phyloP scores from a whole-genome alignment of 2,888 invertebrate genomes.

The Anticlea derivata region DNA sequence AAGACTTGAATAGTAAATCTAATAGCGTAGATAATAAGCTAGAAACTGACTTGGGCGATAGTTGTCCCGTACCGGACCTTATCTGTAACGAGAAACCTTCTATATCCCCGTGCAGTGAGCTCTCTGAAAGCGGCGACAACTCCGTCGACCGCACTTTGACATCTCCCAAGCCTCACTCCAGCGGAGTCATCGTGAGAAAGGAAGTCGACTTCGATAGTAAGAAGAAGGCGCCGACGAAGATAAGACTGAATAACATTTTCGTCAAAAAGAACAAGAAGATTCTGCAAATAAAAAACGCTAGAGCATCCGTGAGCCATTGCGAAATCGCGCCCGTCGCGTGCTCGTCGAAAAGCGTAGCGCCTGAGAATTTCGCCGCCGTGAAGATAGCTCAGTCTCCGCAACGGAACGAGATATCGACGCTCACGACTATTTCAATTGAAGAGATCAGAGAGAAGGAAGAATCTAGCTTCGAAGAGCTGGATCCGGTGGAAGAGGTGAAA shows the following conservation, averaged over 20 bases:
- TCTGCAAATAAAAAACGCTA: conserved; percentile 73
- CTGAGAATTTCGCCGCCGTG: conserved; percentile 59
- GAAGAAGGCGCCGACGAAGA: conserved; percentile 53
- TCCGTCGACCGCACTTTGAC: conserved; percentile 59
- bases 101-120: conserved; percentile 78
- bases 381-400: conserved; percentile 13
- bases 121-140: conserved; percentile 75
- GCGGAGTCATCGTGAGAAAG: conserved; percentile 24
- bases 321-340: conserved; percentile 54
- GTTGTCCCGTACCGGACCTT: conserved; percentile 76
- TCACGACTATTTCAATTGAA: conserved; percentile 62
- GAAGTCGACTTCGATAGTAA: conserved; percentile 39
- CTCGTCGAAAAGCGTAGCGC: conserved; percentile 56
- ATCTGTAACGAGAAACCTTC: conserved; percentile 81
- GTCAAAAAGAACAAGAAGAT: conserved; percentile 76
- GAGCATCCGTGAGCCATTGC: conserved; percentile 40
- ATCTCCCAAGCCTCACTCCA: conserved; percentile 54
- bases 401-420: conserved; percentile 36
- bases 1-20: conserved; percentile 57
- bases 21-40: conserved; percentile 59
- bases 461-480: conserved; percentile 43
- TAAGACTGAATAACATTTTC: conserved; percentile 72
- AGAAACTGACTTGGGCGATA: conserved; percentile 71
- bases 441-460: conserved; percentile 58
- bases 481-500: conserved; percentile 61